These are phyloP conservation scores for Chiloscyllium plagiosum DNA, from an alignment of 2,113 vertebrate species.

Conservation along the genomic window DNA sequence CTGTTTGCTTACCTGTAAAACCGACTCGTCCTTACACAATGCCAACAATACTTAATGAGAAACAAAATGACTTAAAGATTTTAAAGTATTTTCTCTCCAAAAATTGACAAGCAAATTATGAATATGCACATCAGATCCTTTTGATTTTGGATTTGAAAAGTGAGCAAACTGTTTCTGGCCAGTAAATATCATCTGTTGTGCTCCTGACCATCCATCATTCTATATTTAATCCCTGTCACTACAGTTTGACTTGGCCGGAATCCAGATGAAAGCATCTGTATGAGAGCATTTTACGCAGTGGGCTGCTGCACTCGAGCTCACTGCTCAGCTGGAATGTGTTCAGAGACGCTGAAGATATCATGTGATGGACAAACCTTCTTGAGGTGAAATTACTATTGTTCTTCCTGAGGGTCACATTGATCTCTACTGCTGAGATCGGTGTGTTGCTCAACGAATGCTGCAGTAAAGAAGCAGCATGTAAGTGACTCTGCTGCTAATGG, in stretches of 20 bases:
- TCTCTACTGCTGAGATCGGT: constrained; percentile 17
- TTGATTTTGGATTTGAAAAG: neutral
- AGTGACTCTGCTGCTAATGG: constrained; percentile 44
- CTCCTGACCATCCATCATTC: constrained; percentile 36
- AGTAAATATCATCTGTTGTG: neutral
- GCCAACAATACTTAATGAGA: neutral
- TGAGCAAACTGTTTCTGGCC: neutral
- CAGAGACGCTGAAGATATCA: constrained; percentile 21
- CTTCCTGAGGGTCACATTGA: constrained; percentile 35
- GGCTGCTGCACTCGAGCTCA: constrained; percentile 25
- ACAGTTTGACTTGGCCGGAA: constrained; percentile 34
- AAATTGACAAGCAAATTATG: neutral
- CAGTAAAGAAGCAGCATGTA: constrained; percentile 40
- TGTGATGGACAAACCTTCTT: constrained; percentile 36
- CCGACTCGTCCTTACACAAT: neutral
- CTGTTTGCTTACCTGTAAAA: neutral
- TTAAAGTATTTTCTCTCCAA: neutral
- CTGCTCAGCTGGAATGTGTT: constrained; percentile 8
- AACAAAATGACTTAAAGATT: neutral
- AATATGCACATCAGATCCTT: neutral
- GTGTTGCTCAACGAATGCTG: neutral
- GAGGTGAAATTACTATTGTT: constrained; percentile 35
- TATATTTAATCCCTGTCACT: constrained; percentile 35
- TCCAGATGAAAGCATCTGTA: constrained; percentile 35
- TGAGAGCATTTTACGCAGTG: constrained; percentile 35